Conservation (phyloP, 1,140 invertebrate genomes). For the Chionoecetes opilio region DNA sequence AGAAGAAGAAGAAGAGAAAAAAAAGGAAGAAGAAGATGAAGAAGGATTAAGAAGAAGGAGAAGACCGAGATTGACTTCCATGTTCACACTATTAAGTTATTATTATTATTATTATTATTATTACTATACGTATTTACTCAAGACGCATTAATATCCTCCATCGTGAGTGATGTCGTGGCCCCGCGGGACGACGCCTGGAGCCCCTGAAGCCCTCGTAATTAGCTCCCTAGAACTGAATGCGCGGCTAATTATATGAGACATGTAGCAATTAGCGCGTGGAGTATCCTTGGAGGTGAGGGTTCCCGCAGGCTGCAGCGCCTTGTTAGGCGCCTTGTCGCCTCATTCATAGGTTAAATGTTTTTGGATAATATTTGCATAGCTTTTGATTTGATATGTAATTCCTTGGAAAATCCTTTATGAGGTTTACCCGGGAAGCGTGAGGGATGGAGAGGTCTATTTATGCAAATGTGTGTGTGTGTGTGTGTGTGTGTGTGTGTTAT, state of each 20-base stretch:
- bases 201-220: constrained; percentile 47
- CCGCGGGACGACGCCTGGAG: background rate
- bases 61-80: too few species aligned
- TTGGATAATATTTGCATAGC: too few species aligned
- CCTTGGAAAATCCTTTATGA: too few species aligned
- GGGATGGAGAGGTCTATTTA: background rate
- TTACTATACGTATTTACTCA: too few species aligned
- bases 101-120: too few species aligned
- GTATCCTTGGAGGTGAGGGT: background rate
- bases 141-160: background rate
- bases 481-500: too few species aligned
- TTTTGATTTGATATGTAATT: too few species aligned
- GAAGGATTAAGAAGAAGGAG: background rate
- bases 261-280: constrained; percentile 50
- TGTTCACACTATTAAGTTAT: too few species aligned
- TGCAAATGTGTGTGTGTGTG: too few species aligned
- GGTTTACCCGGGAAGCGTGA: background rate
- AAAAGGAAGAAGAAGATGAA: background rate
- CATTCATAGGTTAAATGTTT: background rate
- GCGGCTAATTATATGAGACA: constrained; percentile 49
- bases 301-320: background rate
- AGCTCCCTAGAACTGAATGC: constrained; percentile 38
- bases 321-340: background rate
- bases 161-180: background rate
- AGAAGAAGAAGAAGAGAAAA: background rate